A percentile compares a stretch with the other conserved stretches of the same genome.
Conservation (phyloP, 2,113 vertebrate genomes). For the Clarias macrocephalus region DNA sequence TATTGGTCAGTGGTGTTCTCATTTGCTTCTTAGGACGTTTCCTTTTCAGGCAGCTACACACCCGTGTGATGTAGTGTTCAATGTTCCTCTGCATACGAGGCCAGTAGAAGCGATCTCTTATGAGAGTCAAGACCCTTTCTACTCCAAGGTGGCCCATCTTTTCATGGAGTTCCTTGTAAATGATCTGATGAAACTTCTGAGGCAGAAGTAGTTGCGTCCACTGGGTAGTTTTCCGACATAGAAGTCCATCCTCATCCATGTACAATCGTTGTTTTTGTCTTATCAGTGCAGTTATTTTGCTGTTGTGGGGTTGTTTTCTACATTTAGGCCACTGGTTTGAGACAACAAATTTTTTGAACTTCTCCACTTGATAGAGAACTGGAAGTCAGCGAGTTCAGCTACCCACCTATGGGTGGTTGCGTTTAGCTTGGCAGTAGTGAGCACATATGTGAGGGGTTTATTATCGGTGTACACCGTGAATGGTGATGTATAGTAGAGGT, state of each 20-base stretch:
- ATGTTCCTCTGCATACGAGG: background rate
- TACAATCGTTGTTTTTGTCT: too few relatives aligned
- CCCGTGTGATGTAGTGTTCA: background rate
- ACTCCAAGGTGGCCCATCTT: background rate
- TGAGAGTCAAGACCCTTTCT: background rate
- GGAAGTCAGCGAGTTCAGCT: background rate
- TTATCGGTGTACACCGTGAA: background rate
- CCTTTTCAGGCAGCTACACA: background rate
- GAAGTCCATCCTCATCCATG: background rate
- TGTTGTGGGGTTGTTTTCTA: too few relatives aligned
- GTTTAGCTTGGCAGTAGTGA: background rate
- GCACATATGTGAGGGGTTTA: background rate
- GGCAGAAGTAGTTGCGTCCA: too few relatives aligned
- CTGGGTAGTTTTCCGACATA: fast-evolving
- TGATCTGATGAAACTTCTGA: too few relatives aligned
- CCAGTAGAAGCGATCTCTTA: background rate
- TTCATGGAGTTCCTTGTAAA: background rate
- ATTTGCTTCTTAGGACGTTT: background rate
- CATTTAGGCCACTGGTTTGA: too few relatives aligned
- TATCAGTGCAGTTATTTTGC: too few relatives aligned
- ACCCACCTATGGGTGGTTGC: background rate
- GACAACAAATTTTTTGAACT: too few relatives aligned
- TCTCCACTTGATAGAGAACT: background rate
- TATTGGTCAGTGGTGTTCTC: background rate
- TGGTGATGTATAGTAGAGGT: background rate